Evolutionary conservation across 2,888 invertebrate genomes (phyloP).

Genomic region (Ectemnius cavifrons): DNA sequence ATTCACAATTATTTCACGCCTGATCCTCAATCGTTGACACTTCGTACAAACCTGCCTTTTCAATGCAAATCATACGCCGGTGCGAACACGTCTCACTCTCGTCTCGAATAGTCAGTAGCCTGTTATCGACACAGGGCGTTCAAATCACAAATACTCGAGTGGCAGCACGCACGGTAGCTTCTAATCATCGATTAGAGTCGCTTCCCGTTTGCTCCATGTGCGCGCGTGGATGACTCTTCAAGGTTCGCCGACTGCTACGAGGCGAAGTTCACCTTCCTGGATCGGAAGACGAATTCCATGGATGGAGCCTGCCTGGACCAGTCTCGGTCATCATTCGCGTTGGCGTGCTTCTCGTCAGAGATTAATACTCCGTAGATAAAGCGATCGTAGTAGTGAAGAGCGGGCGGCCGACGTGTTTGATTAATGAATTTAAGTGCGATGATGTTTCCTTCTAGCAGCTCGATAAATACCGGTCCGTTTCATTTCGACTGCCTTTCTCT

Average conservation of each 20-base stretch:
- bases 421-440: slow-evolving; percentile 1
- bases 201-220: slow-evolving; percentile 52
- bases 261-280: slow-evolving; percentile 22
- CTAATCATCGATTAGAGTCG: slow-evolving; percentile 66
- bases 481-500: no score
- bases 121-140: background rate
- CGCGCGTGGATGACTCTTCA: slow-evolving; percentile 31
- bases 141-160: slow-evolving; percentile 25
- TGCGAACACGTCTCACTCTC: background rate
- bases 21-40: no score
- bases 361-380: slow-evolving; percentile 10
- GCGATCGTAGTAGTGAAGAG: background rate
- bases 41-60: background rate
- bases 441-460: background rate
- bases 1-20: no score
- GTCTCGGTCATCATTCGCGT: background rate
- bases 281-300: slow-evolving; percentile 10
- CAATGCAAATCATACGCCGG: background rate
- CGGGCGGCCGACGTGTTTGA: background rate
- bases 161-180: slow-evolving; percentile 55
- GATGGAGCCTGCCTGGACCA: background rate
- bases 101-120: background rate
- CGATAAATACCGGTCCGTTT: background rate
- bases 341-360: slow-evolving; percentile 6
- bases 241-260: background rate